These are phyloP conservation scores for Musca vetustissima DNA, from an alignment of 1,140 invertebrate genomes.

Conservation along the genomic window DNA sequence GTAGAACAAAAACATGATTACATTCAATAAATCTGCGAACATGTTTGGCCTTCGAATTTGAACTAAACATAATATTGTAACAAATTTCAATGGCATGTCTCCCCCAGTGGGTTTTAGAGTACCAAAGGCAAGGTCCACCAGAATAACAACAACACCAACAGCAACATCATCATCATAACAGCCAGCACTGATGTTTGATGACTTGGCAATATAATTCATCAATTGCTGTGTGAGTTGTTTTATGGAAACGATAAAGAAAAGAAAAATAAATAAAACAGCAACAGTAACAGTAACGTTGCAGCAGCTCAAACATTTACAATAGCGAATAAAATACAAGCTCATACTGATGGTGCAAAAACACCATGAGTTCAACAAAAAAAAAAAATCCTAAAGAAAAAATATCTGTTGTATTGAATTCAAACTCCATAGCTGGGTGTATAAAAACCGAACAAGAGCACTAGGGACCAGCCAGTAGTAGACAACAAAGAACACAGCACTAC, in stretches of 20 bases:
- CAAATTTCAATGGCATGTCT: conserved; percentile 52
- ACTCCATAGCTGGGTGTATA: no score
- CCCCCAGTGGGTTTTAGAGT: conserved; percentile 48
- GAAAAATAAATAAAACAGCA: conserved; percentile 9
- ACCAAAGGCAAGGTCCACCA: conserved; percentile 41
- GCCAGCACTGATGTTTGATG: conserved; percentile 42
- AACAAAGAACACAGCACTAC: no score
- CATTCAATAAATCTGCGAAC: conserved; percentile 35
- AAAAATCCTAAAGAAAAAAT: not conserved
- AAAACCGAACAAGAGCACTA: no score
- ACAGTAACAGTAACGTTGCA: conserved; percentile 23
- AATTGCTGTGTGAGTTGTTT: conserved; percentile 20
- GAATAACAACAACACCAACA: conserved; percentile 35
- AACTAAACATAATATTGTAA: conserved; percentile 21
- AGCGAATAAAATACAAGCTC: conserved; percentile 24
- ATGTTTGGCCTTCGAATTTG: conserved; percentile 53
- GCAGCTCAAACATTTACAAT: conserved; percentile 12
- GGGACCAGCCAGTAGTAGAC: no score
- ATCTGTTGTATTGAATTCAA: not conserved
- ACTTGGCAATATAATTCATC: conserved; percentile 51
- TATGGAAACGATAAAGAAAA: conserved; percentile 2
- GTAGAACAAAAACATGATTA: conserved; percentile 1
- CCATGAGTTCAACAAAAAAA: not conserved
- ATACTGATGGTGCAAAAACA: conserved; percentile 15
- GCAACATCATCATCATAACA: not conserved